phyloP scores from a whole-genome alignment of 2,888 invertebrate species.

The Apamea anceps region DNA sequence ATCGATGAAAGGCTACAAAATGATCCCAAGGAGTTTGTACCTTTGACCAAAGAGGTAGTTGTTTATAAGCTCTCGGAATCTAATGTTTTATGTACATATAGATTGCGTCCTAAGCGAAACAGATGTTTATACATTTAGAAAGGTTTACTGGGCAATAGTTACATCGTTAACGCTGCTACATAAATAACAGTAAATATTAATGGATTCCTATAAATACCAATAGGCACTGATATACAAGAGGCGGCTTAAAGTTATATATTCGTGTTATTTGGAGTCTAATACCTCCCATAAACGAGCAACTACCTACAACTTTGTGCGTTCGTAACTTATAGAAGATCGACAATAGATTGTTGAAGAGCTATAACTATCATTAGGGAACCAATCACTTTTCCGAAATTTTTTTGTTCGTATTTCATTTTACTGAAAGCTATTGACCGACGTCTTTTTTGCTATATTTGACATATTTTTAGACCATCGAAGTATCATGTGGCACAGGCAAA shows the following conservation, averaged over 20 bases:
- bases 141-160: constrained; percentile 43
- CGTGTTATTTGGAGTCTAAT: not conserved
- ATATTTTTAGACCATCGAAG: too few relatives aligned
- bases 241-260: not conserved
- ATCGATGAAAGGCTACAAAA: not conserved
- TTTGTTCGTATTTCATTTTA: too few relatives aligned
- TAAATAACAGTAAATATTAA: constrained; percentile 39
- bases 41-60: not conserved
- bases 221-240: not conserved
- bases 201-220: constrained; percentile 30
- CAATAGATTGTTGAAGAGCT: not conserved
- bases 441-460: too few relatives aligned
- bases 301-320: not conserved
- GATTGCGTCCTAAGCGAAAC: constrained; percentile 47
- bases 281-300: not conserved
- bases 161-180: constrained; percentile 30
- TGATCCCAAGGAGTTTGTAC: not conserved
- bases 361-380: not conserved
- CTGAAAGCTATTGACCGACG: too few relatives aligned
- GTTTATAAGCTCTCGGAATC: constrained; percentile 18
- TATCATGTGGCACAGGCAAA: too few relatives aligned
- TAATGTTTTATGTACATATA: constrained; percentile 47
- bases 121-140: constrained; percentile 53
- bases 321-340: not conserved
- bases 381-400: too few relatives aligned